phyloP scores from a whole-genome alignment of 2,797 vertebrate species.

The Coranthus polyacanthus region DNA sequence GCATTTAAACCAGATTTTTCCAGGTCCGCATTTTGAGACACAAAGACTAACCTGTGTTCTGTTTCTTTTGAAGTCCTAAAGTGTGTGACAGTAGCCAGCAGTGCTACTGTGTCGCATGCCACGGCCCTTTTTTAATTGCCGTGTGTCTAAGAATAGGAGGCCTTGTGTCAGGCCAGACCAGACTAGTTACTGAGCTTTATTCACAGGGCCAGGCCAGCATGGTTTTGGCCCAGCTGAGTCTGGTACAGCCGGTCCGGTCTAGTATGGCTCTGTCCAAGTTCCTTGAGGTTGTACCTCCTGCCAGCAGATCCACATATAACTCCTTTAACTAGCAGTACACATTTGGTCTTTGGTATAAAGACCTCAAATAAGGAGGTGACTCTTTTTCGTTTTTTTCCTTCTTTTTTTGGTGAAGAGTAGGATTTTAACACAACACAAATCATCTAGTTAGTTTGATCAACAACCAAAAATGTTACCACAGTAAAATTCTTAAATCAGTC shows the following conservation, averaged over 20 bases:
- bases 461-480: no score
- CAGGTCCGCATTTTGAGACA: neutral
- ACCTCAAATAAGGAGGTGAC: no score
- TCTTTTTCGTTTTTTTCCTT: no score
- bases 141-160: constrained; percentile 70
- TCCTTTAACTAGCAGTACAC: constrained; percentile 28
- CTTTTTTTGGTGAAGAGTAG: no score
- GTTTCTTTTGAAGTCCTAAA: constrained; percentile 6
- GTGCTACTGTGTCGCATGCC: constrained; percentile 20
- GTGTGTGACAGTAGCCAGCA: constrained; percentile 17
- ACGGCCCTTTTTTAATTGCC: constrained; percentile 66
- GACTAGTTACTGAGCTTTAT: constrained; percentile 48
- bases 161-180: constrained; percentile 54
- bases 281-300: constrained; percentile 61
- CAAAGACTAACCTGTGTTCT: constrained; percentile 10
- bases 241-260: constrained; percentile 56
- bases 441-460: no score
- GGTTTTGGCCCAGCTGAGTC: constrained; percentile 59
- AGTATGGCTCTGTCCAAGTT: constrained; percentile 38
- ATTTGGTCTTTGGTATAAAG: constrained; percentile 6
- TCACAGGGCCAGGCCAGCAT: constrained; percentile 54
- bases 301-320: constrained; percentile 63
- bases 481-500: no score
- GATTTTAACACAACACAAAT: no score
- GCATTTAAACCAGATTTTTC: neutral